Base-by-base conservation (phyloP, 2,888 invertebrate genomes). In the Oligia fasciuncula region DNA sequence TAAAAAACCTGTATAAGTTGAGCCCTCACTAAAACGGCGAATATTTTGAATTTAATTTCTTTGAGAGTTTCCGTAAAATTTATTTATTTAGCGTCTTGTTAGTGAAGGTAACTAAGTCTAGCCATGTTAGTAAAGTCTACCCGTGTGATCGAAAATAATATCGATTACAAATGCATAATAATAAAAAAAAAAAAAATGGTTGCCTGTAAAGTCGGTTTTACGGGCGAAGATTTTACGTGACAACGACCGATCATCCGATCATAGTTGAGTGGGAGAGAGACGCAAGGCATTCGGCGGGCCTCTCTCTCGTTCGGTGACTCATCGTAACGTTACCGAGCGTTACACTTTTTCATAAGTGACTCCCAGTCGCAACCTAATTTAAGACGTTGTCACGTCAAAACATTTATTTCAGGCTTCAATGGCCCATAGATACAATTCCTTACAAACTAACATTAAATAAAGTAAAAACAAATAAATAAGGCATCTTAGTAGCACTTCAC, bases 21-120 rank as follows among this genome's bases (percentile, higher is more conserved):
- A n/a, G 17, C 62, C 13, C 17, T 71, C 19, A 3, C 51, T 76
- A 46, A 73, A 85, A 77, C 51, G 17, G 13, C 46, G 57, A 54
- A 70, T 79, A 40, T 54, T 72, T 71, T 29, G n/a, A 69, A 69
- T 68, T 62, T 57, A 14, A 49, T 76, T 85, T 70, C 49, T 57
- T 81, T 73, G 13, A 35, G 14, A 66, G 1, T 54, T 80, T 73
- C 19, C 60, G 19, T n/a, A 35, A 60, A 62, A 40, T 85, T 72
- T 57, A 73, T 73, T 80, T 51, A 70, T 70, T 72, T 73, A 6
- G 35, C 51, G 11, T 65, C 40, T 11, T 23, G 9, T 19, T 40
- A 23, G 4, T 40, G 11, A 40, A 40, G 4, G 0, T 65, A 23
- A 11, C 35, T 63, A 63, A 35, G 19, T 35, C 17, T 63, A 35